Conservation (phyloP, 2,113 vertebrate genomes). For the Halcyon malimbica region DNA sequence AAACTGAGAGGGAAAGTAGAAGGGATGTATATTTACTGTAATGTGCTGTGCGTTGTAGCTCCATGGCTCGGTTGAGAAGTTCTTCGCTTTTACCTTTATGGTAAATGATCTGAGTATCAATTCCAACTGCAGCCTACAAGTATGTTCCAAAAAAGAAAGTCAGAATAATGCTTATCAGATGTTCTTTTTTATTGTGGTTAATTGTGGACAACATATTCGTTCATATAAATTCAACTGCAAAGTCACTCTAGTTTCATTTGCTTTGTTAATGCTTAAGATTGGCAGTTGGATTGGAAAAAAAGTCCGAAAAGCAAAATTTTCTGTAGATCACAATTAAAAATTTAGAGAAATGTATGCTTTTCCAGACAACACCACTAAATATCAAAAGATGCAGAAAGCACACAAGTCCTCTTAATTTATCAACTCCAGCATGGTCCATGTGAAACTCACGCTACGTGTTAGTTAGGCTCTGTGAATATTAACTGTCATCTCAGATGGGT, state of each 20-base stretch:
- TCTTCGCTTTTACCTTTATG: constrained; percentile 82
- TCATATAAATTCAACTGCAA: neutral
- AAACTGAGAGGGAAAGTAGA: neutral
- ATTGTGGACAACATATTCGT: neutral
- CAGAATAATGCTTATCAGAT: neutral
- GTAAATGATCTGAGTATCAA: constrained; percentile 83
- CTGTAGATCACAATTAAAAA: neutral
- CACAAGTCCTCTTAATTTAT: neutral
- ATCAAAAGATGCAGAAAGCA: neutral
- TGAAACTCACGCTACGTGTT: neutral
- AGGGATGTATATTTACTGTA: constrained; percentile 71
- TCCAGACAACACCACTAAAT: neutral
- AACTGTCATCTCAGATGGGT: neutral
- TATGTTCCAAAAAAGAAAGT: constrained; percentile 31
- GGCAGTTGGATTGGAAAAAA: neutral
- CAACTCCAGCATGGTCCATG: neutral
- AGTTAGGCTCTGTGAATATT: neutral
- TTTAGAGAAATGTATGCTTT: neutral
- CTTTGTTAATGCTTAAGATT: neutral
- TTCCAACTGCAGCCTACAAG: constrained; percentile 81
- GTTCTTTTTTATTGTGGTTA: neutral
- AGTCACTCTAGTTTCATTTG: neutral
- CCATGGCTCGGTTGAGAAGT: constrained; percentile 80
- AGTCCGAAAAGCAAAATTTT: neutral
- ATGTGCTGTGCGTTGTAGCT: constrained; percentile 75